Percentiles rank a stretch among this genome's conserved stretches.
These are phyloP conservation scores for Percina caprodes DNA, from an alignment of 2,113 vertebrate genomes.

Conservation along the genomic window DNA sequence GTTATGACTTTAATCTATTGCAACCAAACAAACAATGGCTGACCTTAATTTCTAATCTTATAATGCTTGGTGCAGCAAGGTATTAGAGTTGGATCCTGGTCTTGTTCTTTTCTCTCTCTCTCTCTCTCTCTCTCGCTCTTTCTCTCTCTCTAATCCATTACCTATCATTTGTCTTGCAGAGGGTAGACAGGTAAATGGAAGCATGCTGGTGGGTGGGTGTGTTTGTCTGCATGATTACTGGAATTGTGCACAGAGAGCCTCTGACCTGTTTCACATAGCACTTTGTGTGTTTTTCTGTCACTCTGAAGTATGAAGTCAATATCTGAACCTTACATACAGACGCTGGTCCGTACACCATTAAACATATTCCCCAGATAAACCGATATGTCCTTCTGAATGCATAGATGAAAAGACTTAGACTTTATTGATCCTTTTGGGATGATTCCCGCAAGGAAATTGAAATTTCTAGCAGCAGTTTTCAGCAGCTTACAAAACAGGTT, in stretches of 20 bases:
- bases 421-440: no score
- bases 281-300: constrained; percentile 5
- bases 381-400: constrained; percentile 1
- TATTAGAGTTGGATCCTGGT: constrained; percentile 15
- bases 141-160: constrained; percentile 16
- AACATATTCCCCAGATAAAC: constrained; percentile 8
- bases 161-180: constrained; percentile 35
- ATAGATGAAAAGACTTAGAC: neutral
- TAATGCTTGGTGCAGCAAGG: neutral
- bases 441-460: no score
- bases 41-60: constrained; percentile 73
- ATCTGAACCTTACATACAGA: neutral
- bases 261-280: constrained; percentile 17
- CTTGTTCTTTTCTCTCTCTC: constrained; percentile 5
- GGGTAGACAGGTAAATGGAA: constrained; percentile 39
- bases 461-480: no score
- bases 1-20: constrained; percentile 68
- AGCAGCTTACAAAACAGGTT: no score
- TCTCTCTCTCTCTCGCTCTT: neutral
- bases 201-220: constrained; percentile 10
- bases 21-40: constrained; percentile 57
- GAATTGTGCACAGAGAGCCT: neutral
- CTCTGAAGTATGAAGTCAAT: constrained; percentile 8
- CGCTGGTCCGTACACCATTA: neutral
- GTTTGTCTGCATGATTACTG: constrained; percentile 13